Conservation (phyloP, 2,797 vertebrate species). For the Aplochiton taeniatus region DNA sequence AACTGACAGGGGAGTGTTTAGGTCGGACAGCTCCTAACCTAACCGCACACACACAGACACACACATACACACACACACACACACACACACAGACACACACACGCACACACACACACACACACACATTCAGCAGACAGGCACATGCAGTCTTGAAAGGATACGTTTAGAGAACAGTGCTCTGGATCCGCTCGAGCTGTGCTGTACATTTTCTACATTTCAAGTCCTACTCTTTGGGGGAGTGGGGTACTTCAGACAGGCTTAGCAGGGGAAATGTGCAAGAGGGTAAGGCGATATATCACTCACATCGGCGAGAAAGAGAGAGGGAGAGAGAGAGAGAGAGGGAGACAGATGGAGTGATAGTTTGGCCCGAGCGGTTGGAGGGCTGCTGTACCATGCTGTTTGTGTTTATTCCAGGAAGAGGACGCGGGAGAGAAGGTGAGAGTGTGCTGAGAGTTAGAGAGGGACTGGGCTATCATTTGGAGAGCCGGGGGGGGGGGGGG, state of each 20-base stretch:
- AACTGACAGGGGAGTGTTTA: constrained; percentile 54
- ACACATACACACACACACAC: constrained; percentile 45
- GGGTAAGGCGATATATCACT: constrained; percentile 17
- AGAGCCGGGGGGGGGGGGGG: constrained; percentile 12
- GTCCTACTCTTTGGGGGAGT: neutral
- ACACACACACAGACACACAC: too few relatives aligned
- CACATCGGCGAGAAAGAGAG: constrained; percentile 30
- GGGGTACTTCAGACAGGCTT: neutral
- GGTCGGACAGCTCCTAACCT: constrained; percentile 58
- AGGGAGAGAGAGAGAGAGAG: constrained; percentile 10
- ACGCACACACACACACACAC: too few relatives aligned
- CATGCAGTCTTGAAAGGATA: too few relatives aligned
- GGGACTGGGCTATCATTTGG: constrained; percentile 51
- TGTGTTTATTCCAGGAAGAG: constrained; percentile 35
- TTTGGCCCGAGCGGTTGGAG: constrained; percentile 35
- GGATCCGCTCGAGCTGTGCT: too few relatives aligned
- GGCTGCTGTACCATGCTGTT: constrained; percentile 36
- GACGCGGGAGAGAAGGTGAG: constrained; percentile 25
- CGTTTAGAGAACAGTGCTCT: too few relatives aligned
- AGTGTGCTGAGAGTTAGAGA: constrained; percentile 1
- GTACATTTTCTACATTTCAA: too few relatives aligned
- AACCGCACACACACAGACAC: too few relatives aligned
- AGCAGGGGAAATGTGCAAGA: constrained; percentile 30
- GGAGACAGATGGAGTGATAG: constrained; percentile 6
- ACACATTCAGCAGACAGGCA: too few relatives aligned